phyloP scores from a whole-genome alignment of 2,888 invertebrate species.

The Pteria penguin region DNA sequence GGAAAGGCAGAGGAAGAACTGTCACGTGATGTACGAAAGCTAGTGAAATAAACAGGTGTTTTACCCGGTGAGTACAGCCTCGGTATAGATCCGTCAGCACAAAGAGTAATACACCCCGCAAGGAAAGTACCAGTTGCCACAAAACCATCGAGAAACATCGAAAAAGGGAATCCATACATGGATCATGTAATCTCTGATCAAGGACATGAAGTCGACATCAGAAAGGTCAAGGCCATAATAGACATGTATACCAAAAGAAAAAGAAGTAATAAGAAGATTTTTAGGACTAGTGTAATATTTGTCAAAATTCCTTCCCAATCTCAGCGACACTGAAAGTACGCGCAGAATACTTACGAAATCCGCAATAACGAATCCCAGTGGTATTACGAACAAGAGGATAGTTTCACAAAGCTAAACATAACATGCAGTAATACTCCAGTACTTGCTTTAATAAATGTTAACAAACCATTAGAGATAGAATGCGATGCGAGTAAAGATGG shows the following conservation, averaged over 20 bases:
- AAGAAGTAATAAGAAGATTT: conserved; percentile 49
- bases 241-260: conserved; percentile 54
- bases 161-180: conserved; percentile 43
- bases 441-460: conserved; percentile 8
- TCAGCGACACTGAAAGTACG: conserved; percentile 49
- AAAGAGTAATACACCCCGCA: conserved; percentile 26
- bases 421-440: conserved; percentile 4
- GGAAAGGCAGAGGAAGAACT: conserved; percentile 6
- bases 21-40: conserved; percentile 22
- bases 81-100: conserved; percentile 4
- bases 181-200: conserved; percentile 36
- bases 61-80: conserved; percentile 34
- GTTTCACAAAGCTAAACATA: conserved; percentile 19
- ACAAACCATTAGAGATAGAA: conserved; percentile 46
- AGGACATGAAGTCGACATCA: conserved; percentile 46
- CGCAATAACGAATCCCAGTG: conserved; percentile 43
- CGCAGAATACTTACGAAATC: conserved; percentile 44
- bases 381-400: conserved; percentile 48
- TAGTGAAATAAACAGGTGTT: conserved; percentile 31
- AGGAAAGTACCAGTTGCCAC: conserved; percentile 31
- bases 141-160: conserved; percentile 32
- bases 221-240: conserved; percentile 46
- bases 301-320: conserved; percentile 53
- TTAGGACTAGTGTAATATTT: conserved; percentile 53
- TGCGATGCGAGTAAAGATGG: conserved; percentile 52